Percentiles rank a stretch among this genome's conserved stretches.
Evolutionary conservation across 2,113 vertebrate species (phyloP).

Genomic region (Tursiops truncatus): DNA sequence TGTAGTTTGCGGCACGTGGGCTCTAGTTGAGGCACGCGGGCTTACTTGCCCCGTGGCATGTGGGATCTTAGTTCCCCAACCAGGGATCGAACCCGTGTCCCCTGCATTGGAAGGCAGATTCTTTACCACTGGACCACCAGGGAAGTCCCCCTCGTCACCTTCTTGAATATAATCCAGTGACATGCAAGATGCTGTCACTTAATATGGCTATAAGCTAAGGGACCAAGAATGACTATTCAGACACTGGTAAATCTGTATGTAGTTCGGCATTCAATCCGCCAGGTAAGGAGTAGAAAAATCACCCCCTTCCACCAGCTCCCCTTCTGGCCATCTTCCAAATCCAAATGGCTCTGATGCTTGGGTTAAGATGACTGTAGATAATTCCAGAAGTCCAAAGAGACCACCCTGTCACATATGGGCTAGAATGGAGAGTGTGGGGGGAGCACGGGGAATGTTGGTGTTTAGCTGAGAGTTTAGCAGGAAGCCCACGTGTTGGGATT

Average conservation of each 20-base stretch:
- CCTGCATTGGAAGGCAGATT: too few relatives aligned
- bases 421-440: not conserved
- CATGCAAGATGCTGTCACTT: not conserved
- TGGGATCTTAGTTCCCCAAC: too few relatives aligned
- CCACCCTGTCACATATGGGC: fast-evolving
- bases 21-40: too few relatives aligned
- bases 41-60: too few relatives aligned
- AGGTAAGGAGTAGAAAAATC: not conserved
- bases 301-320: not conserved
- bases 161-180: not conserved
- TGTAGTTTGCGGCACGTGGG: too few relatives aligned
- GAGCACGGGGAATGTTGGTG: not conserved
- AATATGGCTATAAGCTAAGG: constrained; percentile 14
- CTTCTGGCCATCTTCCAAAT: not conserved
- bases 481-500: not conserved
- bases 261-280: not conserved
- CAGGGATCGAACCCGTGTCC: too few relatives aligned
- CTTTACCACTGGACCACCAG: too few relatives aligned
- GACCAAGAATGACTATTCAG: constrained; percentile 39
- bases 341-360: not conserved
- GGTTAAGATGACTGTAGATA: not conserved
- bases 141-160: not conserved
- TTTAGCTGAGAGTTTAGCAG: too few relatives aligned
- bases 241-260: not conserved
- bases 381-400: not conserved